Conservation (phyloP, 2,888 invertebrate species). For the Drosophila falleni region DNA sequence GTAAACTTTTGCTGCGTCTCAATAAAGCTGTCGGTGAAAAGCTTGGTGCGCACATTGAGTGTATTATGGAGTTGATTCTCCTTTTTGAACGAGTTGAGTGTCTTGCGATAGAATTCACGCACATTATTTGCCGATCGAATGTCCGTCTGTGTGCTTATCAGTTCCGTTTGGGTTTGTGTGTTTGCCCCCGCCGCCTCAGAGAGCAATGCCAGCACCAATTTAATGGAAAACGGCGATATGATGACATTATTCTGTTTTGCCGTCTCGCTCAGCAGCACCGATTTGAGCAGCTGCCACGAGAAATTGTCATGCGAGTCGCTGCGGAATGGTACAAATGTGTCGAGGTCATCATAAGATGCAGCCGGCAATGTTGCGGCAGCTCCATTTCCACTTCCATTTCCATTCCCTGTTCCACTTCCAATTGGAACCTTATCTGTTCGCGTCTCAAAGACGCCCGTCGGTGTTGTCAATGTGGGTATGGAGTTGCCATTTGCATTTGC, state of each 20-base stretch:
- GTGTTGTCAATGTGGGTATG: conserved; percentile 63
- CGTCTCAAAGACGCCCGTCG: conserved; percentile 71
- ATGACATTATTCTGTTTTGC: conserved; percentile 87
- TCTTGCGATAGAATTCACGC: conserved; percentile 82
- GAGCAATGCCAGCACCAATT: conserved; percentile 90
- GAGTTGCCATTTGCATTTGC: conserved; percentile 50
- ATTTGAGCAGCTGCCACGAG: conserved; percentile 89
- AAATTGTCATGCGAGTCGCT: conserved; percentile 87
- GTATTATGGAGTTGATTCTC: conserved; percentile 77
- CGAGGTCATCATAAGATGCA: conserved; percentile 67
- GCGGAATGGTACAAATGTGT: conserved; percentile 83
- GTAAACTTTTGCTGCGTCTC: conserved; percentile 88
- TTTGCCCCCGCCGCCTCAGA: conserved; percentile 89
- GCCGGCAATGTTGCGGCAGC: conserved; percentile 17
- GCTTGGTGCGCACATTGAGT: conserved; percentile 79
- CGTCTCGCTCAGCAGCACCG: conserved; percentile 73
- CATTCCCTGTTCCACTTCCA: conserved; percentile 12
- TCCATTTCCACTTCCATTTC: not conserved
- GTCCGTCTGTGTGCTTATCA: conserved; percentile 77
- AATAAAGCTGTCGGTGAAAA: conserved; percentile 84
- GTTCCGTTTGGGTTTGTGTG: conserved; percentile 75
- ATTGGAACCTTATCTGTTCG: conserved; percentile 58
- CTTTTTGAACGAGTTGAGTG: conserved; percentile 80
- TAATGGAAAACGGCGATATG: conserved; percentile 91
- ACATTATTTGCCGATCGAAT: conserved; percentile 75